phyloP scores from a whole-genome alignment of 2,797 vertebrate species.

The Sebastes cheni region DNA sequence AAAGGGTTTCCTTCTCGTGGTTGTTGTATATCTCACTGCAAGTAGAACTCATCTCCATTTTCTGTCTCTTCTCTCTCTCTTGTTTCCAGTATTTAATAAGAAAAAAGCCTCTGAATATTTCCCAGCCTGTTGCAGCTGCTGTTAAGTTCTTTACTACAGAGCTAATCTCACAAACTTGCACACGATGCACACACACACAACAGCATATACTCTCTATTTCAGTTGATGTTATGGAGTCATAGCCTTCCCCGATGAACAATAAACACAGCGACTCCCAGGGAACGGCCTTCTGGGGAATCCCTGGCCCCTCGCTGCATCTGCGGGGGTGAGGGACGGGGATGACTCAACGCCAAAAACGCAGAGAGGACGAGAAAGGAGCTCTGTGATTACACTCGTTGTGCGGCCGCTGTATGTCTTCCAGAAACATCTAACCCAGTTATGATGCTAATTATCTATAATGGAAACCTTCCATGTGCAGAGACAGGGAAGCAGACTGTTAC shows the following conservation, averaged over 20 bases:
- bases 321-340: slow-evolving; percentile 34
- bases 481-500: not conserved
- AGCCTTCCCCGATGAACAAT: slow-evolving; percentile 61
- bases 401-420: slow-evolving; percentile 23
- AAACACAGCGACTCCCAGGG: slow-evolving; percentile 63
- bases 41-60: slow-evolving; percentile 58
- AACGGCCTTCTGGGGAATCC: slow-evolving; percentile 71
- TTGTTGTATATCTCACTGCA: slow-evolving; percentile 51
- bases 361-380: slow-evolving; percentile 38
- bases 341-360: slow-evolving; percentile 43
- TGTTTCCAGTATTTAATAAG: slow-evolving; percentile 7
- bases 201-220: slow-evolving; percentile 29
- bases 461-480: slow-evolving; percentile 32
- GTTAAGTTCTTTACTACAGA: not conserved
- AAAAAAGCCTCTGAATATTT: not conserved
- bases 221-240: slow-evolving; percentile 28
- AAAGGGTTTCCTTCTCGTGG: slow-evolving; percentile 38
- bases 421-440: slow-evolving; percentile 51
- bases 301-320: slow-evolving; percentile 52
- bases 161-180: slow-evolving; percentile 8
- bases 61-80: not conserved
- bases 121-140: slow-evolving; percentile 11
- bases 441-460: slow-evolving; percentile 60
- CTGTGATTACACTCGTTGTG: slow-evolving; percentile 60
- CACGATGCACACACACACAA: not conserved